Evolutionary conservation across 2,113 vertebrate species (phyloP).

Genomic region (Ptychochromis oligacanthus): DNA sequence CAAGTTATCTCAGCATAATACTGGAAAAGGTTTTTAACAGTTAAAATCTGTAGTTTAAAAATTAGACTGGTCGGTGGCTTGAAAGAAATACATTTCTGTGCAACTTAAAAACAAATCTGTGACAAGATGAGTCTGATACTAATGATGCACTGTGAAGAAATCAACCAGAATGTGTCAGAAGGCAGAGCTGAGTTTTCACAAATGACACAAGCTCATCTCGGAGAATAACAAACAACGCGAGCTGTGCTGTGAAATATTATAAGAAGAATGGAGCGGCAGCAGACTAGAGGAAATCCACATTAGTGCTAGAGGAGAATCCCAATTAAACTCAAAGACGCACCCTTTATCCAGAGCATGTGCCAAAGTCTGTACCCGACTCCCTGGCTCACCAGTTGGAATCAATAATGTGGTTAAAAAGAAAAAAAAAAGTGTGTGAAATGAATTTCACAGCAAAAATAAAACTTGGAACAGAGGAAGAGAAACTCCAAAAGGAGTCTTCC

Average conservation of each 20-base stretch:
- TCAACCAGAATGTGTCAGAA: conserved; percentile 59
- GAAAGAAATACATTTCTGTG: background rate
- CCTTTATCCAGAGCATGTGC: conserved; percentile 37
- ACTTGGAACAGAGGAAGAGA: conserved; percentile 22
- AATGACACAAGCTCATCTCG: conserved; percentile 53
- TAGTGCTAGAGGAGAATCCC: conserved; percentile 63
- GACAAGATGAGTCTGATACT: conserved; percentile 32
- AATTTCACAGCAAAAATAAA: conserved; percentile 38
- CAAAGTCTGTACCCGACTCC: conserved; percentile 28
- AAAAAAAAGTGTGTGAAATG: conserved; percentile 20
- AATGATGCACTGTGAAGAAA: conserved; percentile 60
- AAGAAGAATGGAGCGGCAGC: conserved; percentile 3
- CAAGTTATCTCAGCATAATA: conserved; percentile 29
- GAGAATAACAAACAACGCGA: conserved; percentile 51
- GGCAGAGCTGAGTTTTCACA: conserved; percentile 52
- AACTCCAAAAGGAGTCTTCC: conserved; percentile 27
- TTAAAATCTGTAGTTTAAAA: conserved; percentile 16
- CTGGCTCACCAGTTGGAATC: conserved; percentile 42
- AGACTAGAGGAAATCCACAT: conserved; percentile 62
- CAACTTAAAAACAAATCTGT: background rate
- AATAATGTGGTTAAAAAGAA: conserved; percentile 35
- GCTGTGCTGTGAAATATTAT: conserved; percentile 49
- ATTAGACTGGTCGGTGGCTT: background rate
- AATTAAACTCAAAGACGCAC: conserved; percentile 60
- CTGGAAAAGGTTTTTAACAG: conserved; percentile 15